Evolutionary conservation across 2,888 invertebrate genomes (phyloP), one percentile per base, ranked within the genome.

Genomic region (Amblyteles armatorius): DNA sequence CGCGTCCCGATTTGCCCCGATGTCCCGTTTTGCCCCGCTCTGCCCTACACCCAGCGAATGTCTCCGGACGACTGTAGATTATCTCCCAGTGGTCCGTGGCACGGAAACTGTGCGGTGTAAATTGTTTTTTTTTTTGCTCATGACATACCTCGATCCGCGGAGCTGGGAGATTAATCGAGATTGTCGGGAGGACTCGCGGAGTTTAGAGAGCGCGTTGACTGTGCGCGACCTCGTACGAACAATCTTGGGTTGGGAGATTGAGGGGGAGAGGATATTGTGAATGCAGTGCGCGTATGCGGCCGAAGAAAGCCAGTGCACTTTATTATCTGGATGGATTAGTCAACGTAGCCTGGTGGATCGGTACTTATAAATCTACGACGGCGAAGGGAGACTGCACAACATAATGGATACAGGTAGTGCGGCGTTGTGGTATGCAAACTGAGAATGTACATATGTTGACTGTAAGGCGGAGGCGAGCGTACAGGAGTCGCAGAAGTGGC

Each of bases 261-360:
- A n/a, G 57, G 74, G 48, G 60, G 77, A 26, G 36, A 79, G 48
- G 50, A 36, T 50, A 63, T 55, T 65, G 33, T 71, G 36, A 48
- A 71, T 55, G 74, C 79, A 22, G 57, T 76, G 13, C 69, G 44
- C 80, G 67, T 67, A 48, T 67, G 57, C 6, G 19, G 55, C 57
- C 55, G 33, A 80, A 81, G 84, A 81, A 84, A 84, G 84, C 73
- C 71, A 79, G 83, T 77, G 81, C 78, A 81, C 78, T 73, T 81
- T 81, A 78, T 84, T 78, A 74, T 69, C 69, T 78, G 40, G 81
- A 81, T 81, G 78, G 81, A 84, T 81, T 73, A 81, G 77, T 80
- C 77, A 26, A 77, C 77, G 79, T 80, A 80, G 84, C 73, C 48
- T 84, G 80, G 60, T 50, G 73, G 80, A 84, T 81, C 73, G 67